These are phyloP conservation scores for Elgaria multicarinata DNA, from an alignment of 2,113 vertebrate genomes.

Conservation along the genomic window DNA sequence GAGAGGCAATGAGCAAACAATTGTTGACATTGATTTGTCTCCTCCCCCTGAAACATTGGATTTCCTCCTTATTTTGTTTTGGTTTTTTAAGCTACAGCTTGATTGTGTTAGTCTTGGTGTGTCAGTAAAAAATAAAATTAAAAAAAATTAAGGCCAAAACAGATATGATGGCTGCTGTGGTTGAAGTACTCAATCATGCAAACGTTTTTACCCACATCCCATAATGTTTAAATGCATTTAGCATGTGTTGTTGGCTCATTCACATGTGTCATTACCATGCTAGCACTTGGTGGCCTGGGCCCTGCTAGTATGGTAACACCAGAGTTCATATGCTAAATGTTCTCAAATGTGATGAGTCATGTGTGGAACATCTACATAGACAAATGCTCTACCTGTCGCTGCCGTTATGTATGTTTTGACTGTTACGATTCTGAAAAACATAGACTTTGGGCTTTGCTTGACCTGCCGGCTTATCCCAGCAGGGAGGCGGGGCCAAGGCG, in stretches of 20 bases:
- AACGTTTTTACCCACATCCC: not conserved
- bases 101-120: not conserved
- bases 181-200: not conserved
- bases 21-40: too few species aligned
- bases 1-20: not conserved
- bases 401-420: not conserved
- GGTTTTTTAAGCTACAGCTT: not conserved
- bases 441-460: too few species aligned
- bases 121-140: too few species aligned
- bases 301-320: not conserved
- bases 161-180: not conserved
- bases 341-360: not conserved
- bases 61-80: not conserved
- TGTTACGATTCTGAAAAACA: too few species aligned
- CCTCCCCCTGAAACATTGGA: not conserved
- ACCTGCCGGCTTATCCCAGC: too few species aligned
- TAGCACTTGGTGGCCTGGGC: not conserved
- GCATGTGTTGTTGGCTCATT: not conserved
- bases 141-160: not conserved
- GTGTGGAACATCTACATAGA: not conserved
- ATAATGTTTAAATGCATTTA: not conserved
- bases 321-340: not conserved
- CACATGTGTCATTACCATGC: not conserved
- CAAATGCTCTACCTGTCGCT: not conserved
- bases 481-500: too few species aligned